Evolutionary conservation across 1,140 invertebrate genomes (phyloP), one percentile per base, ranked within the genome.

Genomic region (Drosophila sp.): DNA sequence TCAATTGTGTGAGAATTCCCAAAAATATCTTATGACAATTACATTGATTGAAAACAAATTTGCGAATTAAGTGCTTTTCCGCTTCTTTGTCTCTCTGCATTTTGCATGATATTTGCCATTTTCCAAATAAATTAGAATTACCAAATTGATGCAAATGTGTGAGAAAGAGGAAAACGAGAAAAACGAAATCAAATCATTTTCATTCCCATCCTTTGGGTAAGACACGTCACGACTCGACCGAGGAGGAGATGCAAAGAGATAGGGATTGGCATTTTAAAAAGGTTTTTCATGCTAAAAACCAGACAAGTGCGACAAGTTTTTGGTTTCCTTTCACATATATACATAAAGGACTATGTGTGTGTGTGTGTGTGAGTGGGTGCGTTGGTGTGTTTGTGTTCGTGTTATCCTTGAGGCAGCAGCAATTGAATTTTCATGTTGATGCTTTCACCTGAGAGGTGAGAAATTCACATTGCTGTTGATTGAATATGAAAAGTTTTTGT

Each of bases 271-370:
- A 50, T 50, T 50, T 50, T 50, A 50, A 50, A 50, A 50, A 50
- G 44, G 44, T 50, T 50, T 50, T 50, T 50, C 44, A 50, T 50
- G 44, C 44, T 50, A 50, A 50, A 50, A 50, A 50, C 44, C 44
- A 50, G 44, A 50, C 44, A 50, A 50, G 44, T 50, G 25, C 44
- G 44, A 50, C 44, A 50, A 50, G 44, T 50, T 50, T 50, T 50
- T 25, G 25, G 44, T 50, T 50, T 27, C 44, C 44, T 27, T 50
- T 27, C 8, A 50, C 10, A 27, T 8, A 50, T 27, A 50, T 7
- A 50, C 1, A 44, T 44, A 44, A 17, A 17, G 4, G 17, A 23
- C 11, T 27, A 25, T 10, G 23, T 50, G 23, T 50, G 4, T 25
- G 25, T 44, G 17, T 3, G 5, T 33, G 32, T 33, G 32, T 4